A percentile compares a stretch with the other conserved stretches of the same genome.
phyloP scores from a whole-genome alignment of 2,888 invertebrate genomes.

The Temnothorax unifasciatus region DNA sequence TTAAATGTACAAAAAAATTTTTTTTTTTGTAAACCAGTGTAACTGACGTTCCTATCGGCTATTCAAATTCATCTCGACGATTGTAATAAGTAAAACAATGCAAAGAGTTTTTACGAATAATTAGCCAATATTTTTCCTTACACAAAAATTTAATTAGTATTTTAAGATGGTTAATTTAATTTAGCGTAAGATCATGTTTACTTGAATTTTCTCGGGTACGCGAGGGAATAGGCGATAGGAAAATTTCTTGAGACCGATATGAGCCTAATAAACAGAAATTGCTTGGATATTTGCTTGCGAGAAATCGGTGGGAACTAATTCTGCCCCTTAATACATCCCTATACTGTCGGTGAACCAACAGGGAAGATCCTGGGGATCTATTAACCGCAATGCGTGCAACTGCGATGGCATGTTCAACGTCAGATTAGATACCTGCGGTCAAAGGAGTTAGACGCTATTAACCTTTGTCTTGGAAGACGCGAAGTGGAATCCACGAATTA shows the following conservation, averaged over 20 bases:
- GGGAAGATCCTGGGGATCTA: slow-evolving; percentile 2
- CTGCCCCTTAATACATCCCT: not conserved
- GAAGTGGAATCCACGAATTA: slow-evolving; percentile 51
- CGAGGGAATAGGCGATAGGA: not conserved
- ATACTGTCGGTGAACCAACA: not conserved
- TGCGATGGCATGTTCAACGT: slow-evolving; percentile 21
- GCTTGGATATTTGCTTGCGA: not conserved
- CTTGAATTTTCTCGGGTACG: not conserved
- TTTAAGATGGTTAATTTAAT: not conserved
- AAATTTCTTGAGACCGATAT: not conserved
- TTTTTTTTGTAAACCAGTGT: too few relatives aligned
- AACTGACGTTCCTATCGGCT: not conserved
- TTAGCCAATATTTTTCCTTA: not conserved
- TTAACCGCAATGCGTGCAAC: slow-evolving; percentile 35
- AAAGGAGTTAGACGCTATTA: slow-evolving; percentile 47
- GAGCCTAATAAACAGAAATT: not conserved
- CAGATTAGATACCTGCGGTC: slow-evolving; percentile 48
- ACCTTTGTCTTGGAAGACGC: slow-evolving; percentile 53
- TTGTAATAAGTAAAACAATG: not conserved
- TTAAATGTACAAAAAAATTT: too few relatives aligned
- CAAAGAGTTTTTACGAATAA: not conserved
- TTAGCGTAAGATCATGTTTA: not conserved
- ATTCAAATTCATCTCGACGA: not conserved
- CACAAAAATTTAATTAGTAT: slow-evolving; percentile 7
- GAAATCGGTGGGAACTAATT: slow-evolving; percentile 40